Conservation (phyloP, 2,888 invertebrate genomes). For the Callyntrura guangdongensis region DNA sequence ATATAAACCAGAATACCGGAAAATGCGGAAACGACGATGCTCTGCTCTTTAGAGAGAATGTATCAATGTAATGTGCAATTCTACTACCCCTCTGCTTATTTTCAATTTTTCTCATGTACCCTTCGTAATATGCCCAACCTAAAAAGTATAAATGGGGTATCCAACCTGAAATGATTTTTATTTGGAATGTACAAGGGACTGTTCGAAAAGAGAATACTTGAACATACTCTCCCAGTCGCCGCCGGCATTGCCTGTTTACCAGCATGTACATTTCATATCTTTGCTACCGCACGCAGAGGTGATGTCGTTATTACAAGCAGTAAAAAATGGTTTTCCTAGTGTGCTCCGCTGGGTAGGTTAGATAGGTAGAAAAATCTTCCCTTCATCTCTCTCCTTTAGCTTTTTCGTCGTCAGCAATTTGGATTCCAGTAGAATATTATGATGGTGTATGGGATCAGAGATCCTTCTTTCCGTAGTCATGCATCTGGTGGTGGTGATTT, state of each 20-base stretch:
- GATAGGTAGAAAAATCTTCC: background rate
- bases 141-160: conserved; percentile 59
- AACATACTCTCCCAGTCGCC: background rate
- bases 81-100: conserved; percentile 3
- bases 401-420: conserved; percentile 15
- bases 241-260: conserved; percentile 36
- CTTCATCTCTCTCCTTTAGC: background rate
- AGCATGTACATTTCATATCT: conserved; percentile 1
- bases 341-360: background rate
- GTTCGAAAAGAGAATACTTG: background rate
- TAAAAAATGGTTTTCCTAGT: conserved; percentile 18
- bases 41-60: background rate
- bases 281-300: background rate
- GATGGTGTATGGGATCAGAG: background rate
- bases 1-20: conserved; percentile 56
- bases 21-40: conserved; percentile 39
- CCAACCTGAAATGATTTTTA: conserved; percentile 42
- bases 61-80: background rate
- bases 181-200: background rate
- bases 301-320: conserved; percentile 33
- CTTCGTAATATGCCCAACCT: conserved; percentile 49
- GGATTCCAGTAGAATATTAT: conserved; percentile 7
- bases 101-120: conserved; percentile 62
- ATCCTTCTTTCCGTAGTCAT: conserved; percentile 8
- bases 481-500: conserved; percentile 32